A percentile compares a stretch with the other conserved stretches of the same genome.
These are phyloP conservation scores for Neodiprion virginianus DNA, from an alignment of 1,140 invertebrate genomes.

Conservation along the genomic window DNA sequence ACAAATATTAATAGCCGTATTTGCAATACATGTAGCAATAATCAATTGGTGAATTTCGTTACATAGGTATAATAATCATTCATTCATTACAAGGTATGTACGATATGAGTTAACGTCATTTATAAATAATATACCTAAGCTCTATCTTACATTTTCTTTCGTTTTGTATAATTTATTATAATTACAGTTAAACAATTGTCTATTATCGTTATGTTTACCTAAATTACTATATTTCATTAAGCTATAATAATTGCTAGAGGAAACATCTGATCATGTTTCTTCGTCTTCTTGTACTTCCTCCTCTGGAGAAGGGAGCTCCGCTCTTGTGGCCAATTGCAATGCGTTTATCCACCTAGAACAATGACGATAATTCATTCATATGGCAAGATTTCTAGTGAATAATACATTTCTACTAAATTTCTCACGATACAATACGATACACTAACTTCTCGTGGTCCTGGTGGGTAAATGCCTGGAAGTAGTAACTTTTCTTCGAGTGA, in stretches of 20 bases:
- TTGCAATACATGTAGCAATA: background rate
- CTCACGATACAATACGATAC: background rate
- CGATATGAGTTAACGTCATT: constrained; percentile 48
- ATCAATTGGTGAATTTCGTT: background rate
- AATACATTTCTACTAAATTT: background rate
- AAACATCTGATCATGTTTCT: constrained; percentile 44
- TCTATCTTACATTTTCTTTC: constrained; percentile 39
- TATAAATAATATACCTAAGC: constrained; percentile 40
- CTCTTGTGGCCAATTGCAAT: constrained; percentile 60
- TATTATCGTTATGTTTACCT: constrained; percentile 39
- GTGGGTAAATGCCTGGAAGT: constrained; percentile 62
- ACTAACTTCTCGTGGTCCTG: constrained; percentile 59
- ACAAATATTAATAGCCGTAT: background rate
- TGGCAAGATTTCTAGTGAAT: background rate
- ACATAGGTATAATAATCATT: background rate
- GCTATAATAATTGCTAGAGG: constrained; percentile 43
- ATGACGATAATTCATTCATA: constrained; percentile 11
- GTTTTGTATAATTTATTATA: constrained; percentile 21
- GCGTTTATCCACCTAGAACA: constrained; percentile 57
- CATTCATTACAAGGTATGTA: constrained; percentile 33
- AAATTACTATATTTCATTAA: constrained; percentile 37
- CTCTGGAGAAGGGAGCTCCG: constrained; percentile 55
- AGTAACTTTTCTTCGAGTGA: constrained; percentile 66
- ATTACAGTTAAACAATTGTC: constrained; percentile 45
- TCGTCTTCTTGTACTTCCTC: constrained; percentile 38